phyloP scores from a whole-genome alignment of 2,888 invertebrate genomes.

The Leptopilina drosophilae region DNA sequence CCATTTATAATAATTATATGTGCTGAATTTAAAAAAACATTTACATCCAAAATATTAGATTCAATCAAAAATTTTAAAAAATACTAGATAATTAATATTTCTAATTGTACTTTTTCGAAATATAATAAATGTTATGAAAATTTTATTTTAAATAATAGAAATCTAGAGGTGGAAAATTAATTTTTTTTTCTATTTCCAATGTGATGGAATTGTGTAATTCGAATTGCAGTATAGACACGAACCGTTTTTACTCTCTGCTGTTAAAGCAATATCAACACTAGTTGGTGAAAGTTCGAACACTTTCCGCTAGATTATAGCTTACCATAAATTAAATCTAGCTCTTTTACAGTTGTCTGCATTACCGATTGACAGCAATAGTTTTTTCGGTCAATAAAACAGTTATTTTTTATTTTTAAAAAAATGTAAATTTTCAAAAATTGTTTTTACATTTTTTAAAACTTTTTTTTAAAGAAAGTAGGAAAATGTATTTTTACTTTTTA shows the following conservation, averaged over 20 bases:
- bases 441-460: background rate
- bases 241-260: slow-evolving; percentile 12
- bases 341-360: slow-evolving; percentile 27
- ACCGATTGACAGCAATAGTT: slow-evolving; percentile 17
- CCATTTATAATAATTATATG: no score
- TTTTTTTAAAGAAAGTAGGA: background rate
- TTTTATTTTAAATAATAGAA: no score
- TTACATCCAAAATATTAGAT: no score
- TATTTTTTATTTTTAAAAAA: background rate
- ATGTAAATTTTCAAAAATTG: background rate
- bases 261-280: slow-evolving; percentile 3
- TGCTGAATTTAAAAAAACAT: no score
- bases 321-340: slow-evolving; percentile 7
- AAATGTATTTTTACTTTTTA: no score
- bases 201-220: background rate
- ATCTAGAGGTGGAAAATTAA: no score
- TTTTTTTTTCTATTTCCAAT: background rate
- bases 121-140: no score
- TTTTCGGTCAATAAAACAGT: slow-evolving; percentile 24
- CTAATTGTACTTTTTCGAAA: no score
- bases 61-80: no score
- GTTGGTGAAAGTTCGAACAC: slow-evolving; percentile 18
- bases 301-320: slow-evolving; percentile 16
- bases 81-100: background rate
- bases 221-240: background rate